These are phyloP conservation scores for Wasmannia auropunctata DNA, from an alignment of 1,140 invertebrate genomes.

Conservation along the genomic window DNA sequence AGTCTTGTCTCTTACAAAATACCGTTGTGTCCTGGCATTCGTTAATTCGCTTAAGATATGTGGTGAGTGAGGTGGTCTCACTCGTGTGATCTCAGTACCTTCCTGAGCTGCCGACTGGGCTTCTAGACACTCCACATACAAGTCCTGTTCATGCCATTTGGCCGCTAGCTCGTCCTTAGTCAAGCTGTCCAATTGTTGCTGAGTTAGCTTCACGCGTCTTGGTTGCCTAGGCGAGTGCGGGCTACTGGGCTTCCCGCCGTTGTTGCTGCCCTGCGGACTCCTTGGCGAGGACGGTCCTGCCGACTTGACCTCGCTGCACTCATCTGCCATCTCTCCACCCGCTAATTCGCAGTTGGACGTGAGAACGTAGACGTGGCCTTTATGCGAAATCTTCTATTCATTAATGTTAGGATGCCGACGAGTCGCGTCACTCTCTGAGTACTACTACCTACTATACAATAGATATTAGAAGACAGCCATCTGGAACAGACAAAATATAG, in stretches of 20 bases:
- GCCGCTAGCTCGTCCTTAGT: conserved; percentile 85
- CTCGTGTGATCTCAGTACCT: conserved; percentile 85
- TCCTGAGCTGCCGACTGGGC: conserved; percentile 84
- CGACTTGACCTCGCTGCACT: conserved; percentile 80
- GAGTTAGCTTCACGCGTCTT: conserved; percentile 83
- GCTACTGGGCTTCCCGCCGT: conserved; percentile 75
- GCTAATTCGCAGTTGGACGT: neutral
- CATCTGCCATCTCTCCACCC: conserved; percentile 81
- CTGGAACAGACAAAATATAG: conserved; percentile 46
- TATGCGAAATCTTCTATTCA: conserved; percentile 23
- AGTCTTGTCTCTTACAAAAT: conserved; percentile 73
- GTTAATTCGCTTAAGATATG: conserved; percentile 81
- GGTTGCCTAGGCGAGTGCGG: conserved; percentile 80
- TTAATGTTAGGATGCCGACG: conserved; percentile 23
- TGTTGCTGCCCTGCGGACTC: conserved; percentile 75
- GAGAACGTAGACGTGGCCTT: conserved; percentile 9
- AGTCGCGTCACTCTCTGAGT: neutral
- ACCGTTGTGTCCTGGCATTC: conserved; percentile 73
- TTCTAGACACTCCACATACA: conserved; percentile 86
- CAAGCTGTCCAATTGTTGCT: conserved; percentile 84
- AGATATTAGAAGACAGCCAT: conserved; percentile 49
- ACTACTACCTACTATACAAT: too few species aligned
- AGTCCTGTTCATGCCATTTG: conserved; percentile 86
- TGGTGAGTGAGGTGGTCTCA: conserved; percentile 80
- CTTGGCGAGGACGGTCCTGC: conserved; percentile 80